These are phyloP conservation scores for Acanthopleura granulata DNA, from an alignment of 2,888 invertebrate species.

Conservation along the genomic window DNA sequence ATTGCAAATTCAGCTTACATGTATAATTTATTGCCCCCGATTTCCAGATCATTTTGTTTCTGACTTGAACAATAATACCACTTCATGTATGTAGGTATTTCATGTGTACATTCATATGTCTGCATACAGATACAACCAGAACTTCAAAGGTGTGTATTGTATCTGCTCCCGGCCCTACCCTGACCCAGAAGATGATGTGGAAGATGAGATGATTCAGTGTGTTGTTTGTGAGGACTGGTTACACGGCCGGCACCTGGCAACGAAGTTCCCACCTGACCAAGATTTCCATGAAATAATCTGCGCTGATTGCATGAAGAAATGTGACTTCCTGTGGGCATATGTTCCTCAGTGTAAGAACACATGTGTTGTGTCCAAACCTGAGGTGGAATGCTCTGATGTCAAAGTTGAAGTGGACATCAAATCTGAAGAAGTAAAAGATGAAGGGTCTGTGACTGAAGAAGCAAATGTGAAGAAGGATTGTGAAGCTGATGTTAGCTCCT, in stretches of 20 bases:
- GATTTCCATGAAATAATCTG: constrained; percentile 64
- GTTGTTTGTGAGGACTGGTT: constrained; percentile 98
- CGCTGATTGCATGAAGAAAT: constrained; percentile 55
- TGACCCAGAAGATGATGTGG: constrained; percentile 83
- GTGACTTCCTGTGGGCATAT: constrained; percentile 62
- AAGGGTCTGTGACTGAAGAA: not conserved
- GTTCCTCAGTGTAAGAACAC: constrained; percentile 32
- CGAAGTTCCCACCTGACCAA: constrained; percentile 34
- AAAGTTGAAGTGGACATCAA: not conserved
- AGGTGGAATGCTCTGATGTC: constrained; percentile 4
- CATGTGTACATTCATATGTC: not conserved
- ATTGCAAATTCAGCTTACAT: too few relatives aligned
- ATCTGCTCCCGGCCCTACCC: constrained; percentile 93
- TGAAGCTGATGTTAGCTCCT: not conserved
- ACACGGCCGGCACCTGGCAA: constrained; percentile 76
- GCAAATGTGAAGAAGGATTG: not conserved
- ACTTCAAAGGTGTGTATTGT: constrained; percentile 94
- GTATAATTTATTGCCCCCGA: too few relatives aligned
- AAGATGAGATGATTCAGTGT: constrained; percentile 97
- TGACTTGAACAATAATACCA: too few relatives aligned
- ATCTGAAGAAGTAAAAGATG: not conserved
- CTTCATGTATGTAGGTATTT: too few relatives aligned
- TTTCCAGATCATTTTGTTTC: too few relatives aligned
- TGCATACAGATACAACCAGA: constrained; percentile 82
- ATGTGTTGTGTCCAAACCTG: constrained; percentile 13